Percentiles rank a stretch among this genome's conserved stretches.
These are phyloP conservation scores for Drosophila erecta DNA, from an alignment of 1,140 invertebrate species.

Conservation along the genomic window DNA sequence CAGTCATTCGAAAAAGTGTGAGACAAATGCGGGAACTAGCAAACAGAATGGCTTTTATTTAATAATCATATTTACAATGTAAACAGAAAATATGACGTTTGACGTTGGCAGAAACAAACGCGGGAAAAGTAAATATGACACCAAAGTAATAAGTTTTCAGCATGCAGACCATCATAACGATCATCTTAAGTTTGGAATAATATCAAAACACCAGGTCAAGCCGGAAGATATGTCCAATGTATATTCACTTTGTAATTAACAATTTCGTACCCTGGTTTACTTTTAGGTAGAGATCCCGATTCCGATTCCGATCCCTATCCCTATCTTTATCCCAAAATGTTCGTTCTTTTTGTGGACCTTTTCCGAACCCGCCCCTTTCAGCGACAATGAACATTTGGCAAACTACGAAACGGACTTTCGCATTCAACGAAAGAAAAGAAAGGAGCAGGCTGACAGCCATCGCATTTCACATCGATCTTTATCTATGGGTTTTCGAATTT, in stretches of 20 bases:
- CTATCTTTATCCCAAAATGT: too few species aligned
- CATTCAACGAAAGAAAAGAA: conserved; percentile 10
- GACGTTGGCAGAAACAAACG: background rate
- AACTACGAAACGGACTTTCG: conserved; percentile 17
- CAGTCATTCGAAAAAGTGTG: conserved; percentile 3
- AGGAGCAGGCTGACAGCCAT: conserved; percentile 10
- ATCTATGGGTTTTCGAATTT: conserved; percentile 45
- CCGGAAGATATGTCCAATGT: background rate
- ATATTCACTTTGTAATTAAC: background rate
- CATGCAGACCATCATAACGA: background rate
- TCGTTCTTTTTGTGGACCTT: background rate
- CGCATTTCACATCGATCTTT: conserved; percentile 28
- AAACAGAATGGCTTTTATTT: conserved; percentile 1
- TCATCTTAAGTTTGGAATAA: too few species aligned
- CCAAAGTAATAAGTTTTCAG: background rate
- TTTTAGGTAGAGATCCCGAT: conserved; percentile 6
- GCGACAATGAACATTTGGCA: conserved; percentile 19
- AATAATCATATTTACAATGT: conserved; percentile 6
- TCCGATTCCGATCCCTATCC: background rate
- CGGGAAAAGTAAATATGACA: conserved; percentile 1
- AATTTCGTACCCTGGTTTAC: background rate
- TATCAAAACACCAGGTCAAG: too few species aligned
- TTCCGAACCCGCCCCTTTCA: background rate
- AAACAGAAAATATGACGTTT: conserved; percentile 7
- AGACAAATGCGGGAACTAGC: background rate